Base-by-base conservation (phyloP, 2,888 invertebrate genomes). In the Prostheceraeus crozeri region DNA sequence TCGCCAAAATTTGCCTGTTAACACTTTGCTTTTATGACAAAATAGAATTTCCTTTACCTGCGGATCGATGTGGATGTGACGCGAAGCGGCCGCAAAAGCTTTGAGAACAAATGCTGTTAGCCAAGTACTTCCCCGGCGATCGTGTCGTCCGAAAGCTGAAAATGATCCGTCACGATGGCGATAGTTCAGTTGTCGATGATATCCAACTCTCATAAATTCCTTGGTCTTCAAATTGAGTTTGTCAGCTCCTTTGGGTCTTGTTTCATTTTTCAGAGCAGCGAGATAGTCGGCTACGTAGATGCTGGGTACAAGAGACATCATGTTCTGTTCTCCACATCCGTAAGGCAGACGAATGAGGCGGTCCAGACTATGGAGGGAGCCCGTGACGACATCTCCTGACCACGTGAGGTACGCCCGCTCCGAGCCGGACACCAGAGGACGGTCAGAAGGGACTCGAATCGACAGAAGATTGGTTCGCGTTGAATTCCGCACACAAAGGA, bases 221-320 rank as follows among this genome's bases (percentile, higher is more conserved):
- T 6, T 53, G 8, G 53, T 33, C 35, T 53, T 53, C n/a, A n/a
- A n/a, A n/a, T n/a, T n/a, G n/a, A n/a, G n/a, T 62, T 74, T 75
- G 28, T 53, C 33, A 10, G 33, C 53, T 16, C 28, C 14, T n/a
- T 48, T 48, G 10, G 48, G 48, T 33, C 33, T 40, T 3, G 28
- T 35, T 10, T 31, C 8, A 28, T 31, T 14, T 11, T n/a, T 23
- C 35, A 31, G 8, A 31, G 31, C 8, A 10, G 11, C 25, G 16
- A 53, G 33, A 16, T 53, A 53, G 25, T 33, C 33, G n/a, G 33
- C 8, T 8, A 53, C 53, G 14, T 53, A 53, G 8, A 53, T 53
- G 33, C 33, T 53, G 8, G 53, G 53, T 16, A 33, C 53, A n/a
- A 53, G 11, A n/a, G 19, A 6, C 11, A 28, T 33, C 53, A 53